Conservation (phyloP, 2,888 invertebrate species). For the Deladenus siricidicola region DNA sequence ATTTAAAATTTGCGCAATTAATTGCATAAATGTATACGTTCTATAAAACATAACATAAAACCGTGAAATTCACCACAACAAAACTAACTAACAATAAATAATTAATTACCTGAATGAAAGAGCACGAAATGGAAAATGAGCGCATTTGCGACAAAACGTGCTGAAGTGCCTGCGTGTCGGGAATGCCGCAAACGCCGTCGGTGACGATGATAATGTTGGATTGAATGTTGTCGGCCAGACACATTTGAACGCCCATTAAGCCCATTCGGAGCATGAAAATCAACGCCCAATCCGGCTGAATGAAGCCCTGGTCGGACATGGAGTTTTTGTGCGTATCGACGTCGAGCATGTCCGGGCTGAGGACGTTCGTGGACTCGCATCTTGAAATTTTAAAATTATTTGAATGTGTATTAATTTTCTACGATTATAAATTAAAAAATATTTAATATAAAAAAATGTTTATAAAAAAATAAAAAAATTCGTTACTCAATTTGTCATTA, state of each 20-base stretch:
- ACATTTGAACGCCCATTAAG: conserved; percentile 66
- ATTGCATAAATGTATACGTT: not conserved
- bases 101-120: conserved; percentile 69
- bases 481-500: too few species aligned
- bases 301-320: conserved; percentile 16
- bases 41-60: not conserved
- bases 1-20: not conserved
- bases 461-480: too few species aligned
- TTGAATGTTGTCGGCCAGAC: conserved; percentile 67
- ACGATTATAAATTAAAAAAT: too few species aligned
- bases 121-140: conserved; percentile 67
- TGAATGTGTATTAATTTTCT: too few species aligned
- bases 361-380: too few species aligned
- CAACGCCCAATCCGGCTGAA: conserved; percentile 53
- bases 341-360: too few species aligned
- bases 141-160: conserved; percentile 67
- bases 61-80: too few species aligned
- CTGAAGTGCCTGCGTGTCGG: conserved; percentile 68
- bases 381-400: too few species aligned
- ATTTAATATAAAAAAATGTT: too few species aligned
- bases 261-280: conserved; percentile 71
- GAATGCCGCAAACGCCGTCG: conserved; percentile 65
- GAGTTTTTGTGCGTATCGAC: too few species aligned
- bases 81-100: too few species aligned
- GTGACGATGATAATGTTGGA: conserved; percentile 59